Conservation (phyloP, 2,113 vertebrate species). For the Platysteira castanea region DNA sequence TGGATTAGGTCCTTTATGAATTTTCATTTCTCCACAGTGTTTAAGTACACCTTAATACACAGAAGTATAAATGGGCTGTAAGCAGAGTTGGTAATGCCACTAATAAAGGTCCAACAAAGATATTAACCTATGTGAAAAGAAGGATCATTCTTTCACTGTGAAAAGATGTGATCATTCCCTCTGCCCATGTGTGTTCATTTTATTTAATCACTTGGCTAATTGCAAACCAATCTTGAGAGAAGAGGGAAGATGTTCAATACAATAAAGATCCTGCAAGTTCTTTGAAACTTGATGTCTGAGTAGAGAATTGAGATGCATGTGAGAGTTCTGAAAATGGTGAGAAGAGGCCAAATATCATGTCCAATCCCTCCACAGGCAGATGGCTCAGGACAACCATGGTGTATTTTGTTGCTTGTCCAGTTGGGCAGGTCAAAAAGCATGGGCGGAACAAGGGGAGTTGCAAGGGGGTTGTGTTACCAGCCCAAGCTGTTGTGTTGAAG, state of each 20-base stretch:
- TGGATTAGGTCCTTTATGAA: not conserved
- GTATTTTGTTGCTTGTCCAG: not conserved
- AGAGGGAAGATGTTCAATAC: not conserved
- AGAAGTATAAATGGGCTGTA: not conserved
- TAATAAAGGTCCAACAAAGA: not conserved
- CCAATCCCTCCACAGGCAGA: not conserved
- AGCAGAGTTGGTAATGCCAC: not conserved
- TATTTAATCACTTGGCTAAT: not conserved
- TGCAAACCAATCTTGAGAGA: not conserved
- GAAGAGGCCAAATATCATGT: not conserved
- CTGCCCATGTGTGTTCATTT: not conserved
- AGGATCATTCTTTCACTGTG: not conserved
- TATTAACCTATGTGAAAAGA: not conserved
- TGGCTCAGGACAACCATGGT: not conserved
- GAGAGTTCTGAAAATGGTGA: not conserved
- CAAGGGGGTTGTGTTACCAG: not conserved
- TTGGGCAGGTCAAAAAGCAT: not conserved
- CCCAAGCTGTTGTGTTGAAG: fast-evolving
- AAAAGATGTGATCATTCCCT: not conserved
- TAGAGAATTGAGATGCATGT: not conserved
- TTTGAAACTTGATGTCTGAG: not conserved
- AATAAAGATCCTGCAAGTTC: not conserved
- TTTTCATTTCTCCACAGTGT: not conserved
- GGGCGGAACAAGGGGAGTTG: fast-evolving
- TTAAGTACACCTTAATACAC: not conserved